Percentiles rank a stretch among this genome's conserved stretches.
phyloP scores from a whole-genome alignment of 2,888 invertebrate species.

The Thyatira batis region DNA sequence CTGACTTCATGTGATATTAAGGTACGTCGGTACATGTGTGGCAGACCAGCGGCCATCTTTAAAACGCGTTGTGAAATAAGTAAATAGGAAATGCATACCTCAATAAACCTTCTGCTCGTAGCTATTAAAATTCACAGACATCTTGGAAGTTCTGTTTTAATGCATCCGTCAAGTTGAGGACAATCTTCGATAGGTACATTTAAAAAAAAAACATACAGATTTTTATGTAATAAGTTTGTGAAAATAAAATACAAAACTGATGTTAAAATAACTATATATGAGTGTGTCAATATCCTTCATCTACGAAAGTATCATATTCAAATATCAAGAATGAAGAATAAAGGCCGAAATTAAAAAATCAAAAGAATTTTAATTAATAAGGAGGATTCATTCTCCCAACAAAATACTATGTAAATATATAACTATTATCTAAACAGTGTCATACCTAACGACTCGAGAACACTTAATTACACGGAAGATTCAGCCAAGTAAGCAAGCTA shows the following conservation, averaged over 20 bases:
- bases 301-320: no score
- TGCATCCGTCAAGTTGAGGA: neutral
- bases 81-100: neutral
- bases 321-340: no score
- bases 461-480: conserved; percentile 47
- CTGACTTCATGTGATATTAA: conserved; percentile 38
- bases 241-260: no score
- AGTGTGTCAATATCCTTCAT: no score
- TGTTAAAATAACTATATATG: no score
- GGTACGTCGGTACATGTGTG: conserved; percentile 12
- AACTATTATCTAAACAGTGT: neutral
- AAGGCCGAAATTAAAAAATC: no score
- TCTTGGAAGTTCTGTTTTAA: neutral
- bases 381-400: no score
- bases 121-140: neutral
- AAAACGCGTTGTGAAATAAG: neutral
- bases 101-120: neutral
- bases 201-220: no score
- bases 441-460: conserved; percentile 17
- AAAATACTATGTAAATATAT: neutral
- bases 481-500: conserved; percentile 29
- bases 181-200: no score
- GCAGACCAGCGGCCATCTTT: neutral
- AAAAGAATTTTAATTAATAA: no score
- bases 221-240: no score